These are phyloP conservation scores for Pao palembangensis DNA, from an alignment of 2,113 vertebrate species.

Conservation along the genomic window DNA sequence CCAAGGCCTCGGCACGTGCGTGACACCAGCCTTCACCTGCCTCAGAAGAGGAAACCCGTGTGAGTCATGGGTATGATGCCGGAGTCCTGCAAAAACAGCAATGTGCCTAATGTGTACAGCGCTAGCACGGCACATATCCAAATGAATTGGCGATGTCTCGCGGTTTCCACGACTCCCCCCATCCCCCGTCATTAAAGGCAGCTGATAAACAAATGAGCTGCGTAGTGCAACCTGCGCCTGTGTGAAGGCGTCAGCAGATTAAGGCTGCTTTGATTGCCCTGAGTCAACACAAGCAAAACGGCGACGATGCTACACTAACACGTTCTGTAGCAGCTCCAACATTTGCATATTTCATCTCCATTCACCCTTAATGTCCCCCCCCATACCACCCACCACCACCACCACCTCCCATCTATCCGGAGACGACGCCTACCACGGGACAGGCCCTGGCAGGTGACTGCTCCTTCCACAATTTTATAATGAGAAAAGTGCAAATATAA, in stretches of 20 bases:
- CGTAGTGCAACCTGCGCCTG: neutral
- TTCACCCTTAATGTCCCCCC: conserved; percentile 1
- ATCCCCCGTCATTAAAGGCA: conserved; percentile 20
- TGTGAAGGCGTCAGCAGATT: neutral
- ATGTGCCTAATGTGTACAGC: neutral
- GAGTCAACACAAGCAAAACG: conserved; percentile 5
- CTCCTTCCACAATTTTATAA: conserved; percentile 69
- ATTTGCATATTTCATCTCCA: neutral
- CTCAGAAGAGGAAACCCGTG: neutral
- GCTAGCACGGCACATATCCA: neutral
- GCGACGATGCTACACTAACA: conserved; percentile 4
- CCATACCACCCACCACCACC: neutral
- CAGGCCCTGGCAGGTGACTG: conserved; percentile 62
- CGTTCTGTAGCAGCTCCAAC: neutral
- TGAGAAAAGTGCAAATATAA: conserved; percentile 72
- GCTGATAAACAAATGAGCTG: conserved; percentile 9
- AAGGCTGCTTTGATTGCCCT: conserved; percentile 5
- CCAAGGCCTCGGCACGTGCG: too few relatives aligned
- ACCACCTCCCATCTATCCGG: conserved; percentile 42
- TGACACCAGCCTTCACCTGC: too few relatives aligned
- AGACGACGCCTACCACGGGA: conserved; percentile 51
- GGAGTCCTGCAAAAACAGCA: conserved; percentile 10
- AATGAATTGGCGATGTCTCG: conserved; percentile 12
- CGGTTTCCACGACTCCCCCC: neutral
- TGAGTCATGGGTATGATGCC: conserved; percentile 3